Base-by-base conservation (phyloP, 2,888 invertebrate species). In the Philereme transversata region DNA sequence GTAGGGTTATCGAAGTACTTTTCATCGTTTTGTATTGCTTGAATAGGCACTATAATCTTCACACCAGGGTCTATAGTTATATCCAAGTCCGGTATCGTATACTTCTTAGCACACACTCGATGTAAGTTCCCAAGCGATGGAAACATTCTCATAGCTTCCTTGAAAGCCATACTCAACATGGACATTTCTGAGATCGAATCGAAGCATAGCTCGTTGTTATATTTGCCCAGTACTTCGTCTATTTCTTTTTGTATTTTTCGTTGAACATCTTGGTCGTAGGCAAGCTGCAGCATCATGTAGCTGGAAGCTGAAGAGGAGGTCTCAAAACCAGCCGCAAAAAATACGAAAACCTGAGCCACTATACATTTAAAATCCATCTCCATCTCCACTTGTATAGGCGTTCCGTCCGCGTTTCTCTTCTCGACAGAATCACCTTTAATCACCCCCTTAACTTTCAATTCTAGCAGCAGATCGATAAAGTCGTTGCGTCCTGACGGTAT, bases 301-400 rank as follows among this genome's bases (percentile, higher is more conserved):
- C 87, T 88, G 2, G 90, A 83, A 3, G 87, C 81, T 0, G 87
- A 86, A 0, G 92, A 88, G 0, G 90, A 88, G 0, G 92, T 91
- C 67, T 92, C 91, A 41, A 88, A 92, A 4, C 93, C 92, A n/a
- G 90, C 92, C 5, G 77, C 81, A 38, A 89, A 88, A 68, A 88
- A 88, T 8, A 88, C 65, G 22, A 84, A 84, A 4, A 84, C 78
- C 68, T 88, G 88, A 4, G 87, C 84, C 3, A 70, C 78, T 65
- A 87, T 73, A 46, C 75, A 70, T 10, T 69, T 56, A 1, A 76
- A 63, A 49, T 80, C 78, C 74, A 87, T 73, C 36, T 85, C 81
- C 72, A 85, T 69, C 55, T 82, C 80, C 0, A 78, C 79, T 7
- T 62, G 58, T 9, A 71, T 60, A 4, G 85, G 78, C 3, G 73